Conservation (phyloP, 2,113 vertebrate species). For the Grallaria varia region DNA sequence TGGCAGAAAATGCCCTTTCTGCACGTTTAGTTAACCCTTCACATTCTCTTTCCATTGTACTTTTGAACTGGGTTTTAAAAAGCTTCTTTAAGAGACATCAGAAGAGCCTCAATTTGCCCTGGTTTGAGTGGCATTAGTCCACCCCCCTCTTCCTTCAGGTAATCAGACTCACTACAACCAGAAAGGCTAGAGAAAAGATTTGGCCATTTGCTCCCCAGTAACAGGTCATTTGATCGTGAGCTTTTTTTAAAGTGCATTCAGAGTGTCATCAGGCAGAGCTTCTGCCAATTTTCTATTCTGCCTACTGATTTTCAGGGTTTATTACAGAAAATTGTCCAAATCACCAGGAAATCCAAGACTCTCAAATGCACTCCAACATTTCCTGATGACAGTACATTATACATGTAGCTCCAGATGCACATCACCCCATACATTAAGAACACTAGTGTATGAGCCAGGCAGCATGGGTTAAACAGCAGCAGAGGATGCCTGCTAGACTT, state of each 20-base stretch:
- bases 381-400: not conserved
- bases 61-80: not conserved
- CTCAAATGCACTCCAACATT: not conserved
- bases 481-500: not conserved
- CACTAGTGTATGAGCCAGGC: not conserved
- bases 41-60: not conserved
- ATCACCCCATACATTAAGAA: not conserved
- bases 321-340: not conserved
- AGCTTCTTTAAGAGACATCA: not conserved
- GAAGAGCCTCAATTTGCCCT: not conserved
- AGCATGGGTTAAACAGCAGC: not conserved
- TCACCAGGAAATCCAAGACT: not conserved
- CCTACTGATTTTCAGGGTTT: not conserved
- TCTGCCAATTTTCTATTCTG: not conserved
- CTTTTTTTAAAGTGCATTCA: not conserved
- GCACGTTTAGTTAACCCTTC: not conserved
- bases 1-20: not conserved
- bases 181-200: not conserved
- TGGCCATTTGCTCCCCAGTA: not conserved
- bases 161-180: not conserved
- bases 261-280: not conserved
- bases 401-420: accelerated
- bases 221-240: not conserved
- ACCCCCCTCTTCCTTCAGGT: not conserved
- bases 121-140: not conserved